Evolutionary conservation across 2,888 invertebrate genomes (phyloP).

Genomic region (Arctia plantaginis): DNA sequence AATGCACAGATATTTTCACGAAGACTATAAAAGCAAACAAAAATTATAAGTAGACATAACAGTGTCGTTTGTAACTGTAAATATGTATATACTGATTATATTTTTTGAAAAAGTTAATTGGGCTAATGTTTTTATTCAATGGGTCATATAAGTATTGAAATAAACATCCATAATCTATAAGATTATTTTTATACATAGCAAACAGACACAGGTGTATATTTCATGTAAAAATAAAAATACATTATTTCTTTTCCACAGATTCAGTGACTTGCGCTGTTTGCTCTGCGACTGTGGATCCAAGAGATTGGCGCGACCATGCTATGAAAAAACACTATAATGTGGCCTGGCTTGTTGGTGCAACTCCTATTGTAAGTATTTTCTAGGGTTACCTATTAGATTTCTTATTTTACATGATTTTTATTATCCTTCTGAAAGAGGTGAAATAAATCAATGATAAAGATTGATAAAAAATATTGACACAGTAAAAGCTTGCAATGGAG

Average conservation of each 20-base stretch:
- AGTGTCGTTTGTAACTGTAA: too few species aligned
- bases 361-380: conserved; percentile 76
- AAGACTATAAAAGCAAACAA: background rate
- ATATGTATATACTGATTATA: too few species aligned
- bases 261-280: conserved; percentile 68
- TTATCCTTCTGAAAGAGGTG: background rate
- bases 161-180: background rate
- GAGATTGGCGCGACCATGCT: conserved; percentile 80
- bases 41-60: background rate
- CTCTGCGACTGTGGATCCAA: conserved; percentile 64
- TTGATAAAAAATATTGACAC: too few species aligned
- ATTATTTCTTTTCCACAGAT: conserved; percentile 19
- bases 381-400: background rate
- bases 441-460: too few species aligned
- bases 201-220: background rate
- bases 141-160: background rate
- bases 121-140: too few species aligned
- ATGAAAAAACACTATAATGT: conserved; percentile 84
- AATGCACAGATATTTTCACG: background rate
- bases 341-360: conserved; percentile 84
- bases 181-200: background rate
- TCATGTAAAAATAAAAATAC: background rate
- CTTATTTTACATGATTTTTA: background rate
- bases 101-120: too few species aligned
- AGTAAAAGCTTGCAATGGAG: too few species aligned